A percentile compares a stretch with the other conserved stretches of the same genome.
phyloP scores from a whole-genome alignment of 2,113 vertebrate genomes.

The Chiloscyllium plagiosum region DNA sequence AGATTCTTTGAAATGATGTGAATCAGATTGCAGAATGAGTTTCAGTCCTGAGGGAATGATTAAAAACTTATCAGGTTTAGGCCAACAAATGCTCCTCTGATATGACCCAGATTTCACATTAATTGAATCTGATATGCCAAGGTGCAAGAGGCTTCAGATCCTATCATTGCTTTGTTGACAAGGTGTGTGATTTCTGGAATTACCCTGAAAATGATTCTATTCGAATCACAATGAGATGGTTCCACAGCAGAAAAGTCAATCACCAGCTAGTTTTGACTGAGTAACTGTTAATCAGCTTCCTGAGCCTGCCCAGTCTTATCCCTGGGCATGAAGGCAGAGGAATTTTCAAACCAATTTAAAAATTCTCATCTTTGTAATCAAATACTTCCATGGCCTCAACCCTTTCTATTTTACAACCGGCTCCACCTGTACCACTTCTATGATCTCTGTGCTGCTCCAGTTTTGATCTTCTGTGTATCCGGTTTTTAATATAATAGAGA shows the following conservation, averaged over 20 bases:
- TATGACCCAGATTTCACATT: background rate
- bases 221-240: background rate
- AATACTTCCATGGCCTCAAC: background rate
- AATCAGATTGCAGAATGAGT: background rate
- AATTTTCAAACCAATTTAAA: background rate
- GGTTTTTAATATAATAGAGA: background rate
- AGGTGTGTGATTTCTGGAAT: conserved; percentile 16
- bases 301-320: background rate
- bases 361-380: background rate
- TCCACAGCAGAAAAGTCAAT: conserved; percentile 8
- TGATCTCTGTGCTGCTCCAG: background rate
- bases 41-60: background rate
- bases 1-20: background rate
- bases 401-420: background rate
- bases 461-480: background rate
- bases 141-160: background rate
- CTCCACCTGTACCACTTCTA: background rate
- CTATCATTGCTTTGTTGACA: background rate
- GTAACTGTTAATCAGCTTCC: background rate
- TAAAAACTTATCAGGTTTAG: background rate
- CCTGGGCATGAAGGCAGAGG: background rate
- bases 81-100: background rate
- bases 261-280: conserved; percentile 14
- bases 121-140: background rate
- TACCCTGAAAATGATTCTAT: background rate